Conservation (phyloP, 2,113 vertebrate species). For the Hepsetus odoe region DNA sequence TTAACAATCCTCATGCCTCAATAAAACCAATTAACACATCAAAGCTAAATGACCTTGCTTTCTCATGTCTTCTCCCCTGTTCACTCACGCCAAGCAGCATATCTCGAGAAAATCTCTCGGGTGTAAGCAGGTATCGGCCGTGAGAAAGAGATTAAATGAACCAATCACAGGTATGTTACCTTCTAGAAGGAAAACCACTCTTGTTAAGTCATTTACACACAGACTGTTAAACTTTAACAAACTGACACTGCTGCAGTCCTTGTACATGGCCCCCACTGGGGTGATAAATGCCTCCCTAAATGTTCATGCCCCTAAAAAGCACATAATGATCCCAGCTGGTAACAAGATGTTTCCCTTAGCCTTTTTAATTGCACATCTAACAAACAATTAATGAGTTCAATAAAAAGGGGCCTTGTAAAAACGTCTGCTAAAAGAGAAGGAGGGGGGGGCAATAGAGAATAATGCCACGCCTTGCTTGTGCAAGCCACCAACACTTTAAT, state of each 20-base stretch:
- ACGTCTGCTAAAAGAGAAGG: constrained; percentile 24
- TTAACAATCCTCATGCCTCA: too few species aligned
- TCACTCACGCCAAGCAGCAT: too few species aligned
- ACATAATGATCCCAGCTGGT: constrained; percentile 51
- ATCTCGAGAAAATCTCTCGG: not conserved
- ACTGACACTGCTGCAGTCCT: constrained; percentile 37
- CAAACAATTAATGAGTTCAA: constrained; percentile 62
- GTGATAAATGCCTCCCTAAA: constrained; percentile 32
- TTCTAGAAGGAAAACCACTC: constrained; percentile 27
- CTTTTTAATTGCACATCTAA: constrained; percentile 58
- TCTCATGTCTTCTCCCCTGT: not conserved
- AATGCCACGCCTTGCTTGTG: constrained; percentile 13
- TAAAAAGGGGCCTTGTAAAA: constrained; percentile 51
- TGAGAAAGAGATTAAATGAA: not conserved
- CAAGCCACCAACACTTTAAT: constrained; percentile 41
- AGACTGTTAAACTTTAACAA: constrained; percentile 48
- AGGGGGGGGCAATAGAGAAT: not conserved
- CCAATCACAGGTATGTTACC: not conserved
- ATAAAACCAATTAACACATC: too few species aligned
- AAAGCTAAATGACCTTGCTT: not conserved
- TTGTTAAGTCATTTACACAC: constrained; percentile 42
- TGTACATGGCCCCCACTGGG: constrained; percentile 54
- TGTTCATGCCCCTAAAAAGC: constrained; percentile 30
- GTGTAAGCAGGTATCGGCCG: not conserved
- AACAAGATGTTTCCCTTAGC: constrained; percentile 49